Evolutionary conservation across 2,113 vertebrate genomes (phyloP).

Genomic region (Vulpes ferrilata): DNA sequence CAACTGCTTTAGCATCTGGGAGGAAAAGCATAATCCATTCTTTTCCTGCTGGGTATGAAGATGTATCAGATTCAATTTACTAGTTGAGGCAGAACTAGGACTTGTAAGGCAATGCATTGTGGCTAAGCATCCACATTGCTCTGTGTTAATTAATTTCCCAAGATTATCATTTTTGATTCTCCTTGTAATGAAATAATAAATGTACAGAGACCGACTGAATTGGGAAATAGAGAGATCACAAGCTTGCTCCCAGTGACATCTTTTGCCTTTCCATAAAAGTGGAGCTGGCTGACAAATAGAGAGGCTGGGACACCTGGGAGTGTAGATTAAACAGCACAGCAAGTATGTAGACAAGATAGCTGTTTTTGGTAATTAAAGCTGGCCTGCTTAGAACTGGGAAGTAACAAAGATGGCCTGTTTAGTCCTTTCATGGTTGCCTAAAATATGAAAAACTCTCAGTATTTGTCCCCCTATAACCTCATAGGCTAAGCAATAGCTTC

Average conservation of each 20-base stretch:
- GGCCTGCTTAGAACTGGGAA: constrained; percentile 50
- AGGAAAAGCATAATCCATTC: not conserved
- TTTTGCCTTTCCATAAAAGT: constrained; percentile 42
- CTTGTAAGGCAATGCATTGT: constrained; percentile 36
- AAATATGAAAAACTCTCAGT: constrained; percentile 72
- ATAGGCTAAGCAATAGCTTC: constrained; percentile 78
- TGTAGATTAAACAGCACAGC: constrained; percentile 66
- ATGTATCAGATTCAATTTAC: constrained; percentile 52
- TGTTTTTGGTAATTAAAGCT: constrained; percentile 78
- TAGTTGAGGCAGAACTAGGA: not conserved
- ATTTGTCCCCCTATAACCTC: constrained; percentile 63
- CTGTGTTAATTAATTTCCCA: constrained; percentile 72
- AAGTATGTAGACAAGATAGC: constrained; percentile 45
- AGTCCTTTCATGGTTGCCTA: constrained; percentile 72
- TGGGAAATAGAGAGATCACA: not conserved
- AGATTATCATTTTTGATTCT: constrained; percentile 50
- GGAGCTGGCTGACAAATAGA: not conserved
- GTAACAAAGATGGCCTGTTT: constrained; percentile 44
- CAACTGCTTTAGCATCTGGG: not conserved
- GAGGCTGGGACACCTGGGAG: not conserved
- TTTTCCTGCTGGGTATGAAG: constrained; percentile 54
- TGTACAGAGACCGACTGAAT: not conserved
- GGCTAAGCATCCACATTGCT: not conserved
- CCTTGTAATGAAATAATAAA: constrained; percentile 52
- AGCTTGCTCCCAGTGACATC: not conserved